These are phyloP conservation scores for Tetranychus piercei DNA, from an alignment of 2,888 invertebrate species.

Conservation along the genomic window DNA sequence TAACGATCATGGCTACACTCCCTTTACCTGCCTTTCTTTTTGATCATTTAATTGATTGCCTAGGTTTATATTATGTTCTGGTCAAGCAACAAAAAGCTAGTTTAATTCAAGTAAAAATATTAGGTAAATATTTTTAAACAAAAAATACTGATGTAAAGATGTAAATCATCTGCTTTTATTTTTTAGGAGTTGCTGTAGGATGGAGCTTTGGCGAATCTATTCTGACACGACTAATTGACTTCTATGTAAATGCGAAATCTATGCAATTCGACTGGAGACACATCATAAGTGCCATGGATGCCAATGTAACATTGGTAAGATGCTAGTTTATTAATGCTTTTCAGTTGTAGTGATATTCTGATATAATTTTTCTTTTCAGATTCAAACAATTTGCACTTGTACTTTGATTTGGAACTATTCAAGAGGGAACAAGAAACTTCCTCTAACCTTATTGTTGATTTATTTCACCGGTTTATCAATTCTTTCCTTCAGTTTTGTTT, in stretches of 20 bases:
- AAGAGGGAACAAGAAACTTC: constrained; percentile 16
- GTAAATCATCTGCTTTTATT: background rate
- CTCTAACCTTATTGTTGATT: constrained; percentile 10
- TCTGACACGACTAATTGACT: constrained; percentile 20
- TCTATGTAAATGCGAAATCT: constrained; percentile 22
- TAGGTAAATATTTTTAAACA: constrained; percentile 8
- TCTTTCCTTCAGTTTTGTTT: constrained; percentile 8
- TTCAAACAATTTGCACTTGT: constrained; percentile 21
- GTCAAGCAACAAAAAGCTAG: constrained; percentile 21
- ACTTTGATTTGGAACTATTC: constrained; percentile 19
- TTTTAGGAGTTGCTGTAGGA: constrained; percentile 20
- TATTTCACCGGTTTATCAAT: constrained; percentile 17
- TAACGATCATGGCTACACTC: constrained; percentile 19
- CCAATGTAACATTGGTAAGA: constrained; percentile 20
- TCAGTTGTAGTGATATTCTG: background rate
- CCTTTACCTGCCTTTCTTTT: constrained; percentile 15
- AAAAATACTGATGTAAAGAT: background rate
- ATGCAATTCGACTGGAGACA: constrained; percentile 21
- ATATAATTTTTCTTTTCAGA: constrained; percentile 4
- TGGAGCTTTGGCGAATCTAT: constrained; percentile 22
- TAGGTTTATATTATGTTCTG: constrained; percentile 20
- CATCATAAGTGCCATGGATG: constrained; percentile 18
- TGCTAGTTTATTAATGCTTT: background rate
- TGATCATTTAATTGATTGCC: constrained; percentile 18
- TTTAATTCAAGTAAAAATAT: constrained; percentile 21